Evolutionary conservation across 2,113 vertebrate species (phyloP).

Genomic region (Otis tarda): DNA sequence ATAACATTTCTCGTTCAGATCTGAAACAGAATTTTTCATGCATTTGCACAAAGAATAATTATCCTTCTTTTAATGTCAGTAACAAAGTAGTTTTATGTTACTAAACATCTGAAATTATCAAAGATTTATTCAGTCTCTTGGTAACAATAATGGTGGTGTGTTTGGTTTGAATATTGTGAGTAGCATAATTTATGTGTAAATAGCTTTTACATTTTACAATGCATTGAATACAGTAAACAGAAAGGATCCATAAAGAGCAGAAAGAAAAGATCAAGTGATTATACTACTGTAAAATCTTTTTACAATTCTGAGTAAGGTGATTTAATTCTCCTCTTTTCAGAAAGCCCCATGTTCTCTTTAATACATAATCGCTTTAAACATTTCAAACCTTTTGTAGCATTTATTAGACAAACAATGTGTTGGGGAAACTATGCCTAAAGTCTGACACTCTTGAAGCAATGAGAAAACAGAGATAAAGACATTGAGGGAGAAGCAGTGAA

Average conservation of each 20-base stretch:
- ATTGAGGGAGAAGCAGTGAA: not conserved
- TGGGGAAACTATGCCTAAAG: not conserved
- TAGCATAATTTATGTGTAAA: not conserved
- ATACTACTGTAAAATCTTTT: not conserved
- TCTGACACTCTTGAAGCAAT: not conserved
- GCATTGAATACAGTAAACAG: not conserved
- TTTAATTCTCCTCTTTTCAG: not conserved
- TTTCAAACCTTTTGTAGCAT: not conserved
- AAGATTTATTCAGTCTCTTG: not conserved
- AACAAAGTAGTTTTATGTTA: not conserved
- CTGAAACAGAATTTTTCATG: not conserved
- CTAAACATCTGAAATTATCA: not conserved
- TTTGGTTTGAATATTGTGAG: not conserved
- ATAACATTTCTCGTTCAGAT: not conserved
- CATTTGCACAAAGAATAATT: not conserved
- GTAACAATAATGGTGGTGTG: not conserved
- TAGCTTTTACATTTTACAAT: conserved; percentile 17
- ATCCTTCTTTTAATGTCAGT: not conserved
- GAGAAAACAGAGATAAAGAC: not conserved
- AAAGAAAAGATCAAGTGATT: not conserved
- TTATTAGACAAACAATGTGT: not conserved
- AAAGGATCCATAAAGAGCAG: not conserved
- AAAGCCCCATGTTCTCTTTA: not conserved
- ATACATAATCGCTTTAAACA: not conserved
- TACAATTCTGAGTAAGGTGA: not conserved